Percentiles rank a stretch among this genome's conserved stretches.
Evolutionary conservation across 37 sponge, comb jelly and placozoan genomes (phyloP).

Genomic region (Spongia lamella): DNA sequence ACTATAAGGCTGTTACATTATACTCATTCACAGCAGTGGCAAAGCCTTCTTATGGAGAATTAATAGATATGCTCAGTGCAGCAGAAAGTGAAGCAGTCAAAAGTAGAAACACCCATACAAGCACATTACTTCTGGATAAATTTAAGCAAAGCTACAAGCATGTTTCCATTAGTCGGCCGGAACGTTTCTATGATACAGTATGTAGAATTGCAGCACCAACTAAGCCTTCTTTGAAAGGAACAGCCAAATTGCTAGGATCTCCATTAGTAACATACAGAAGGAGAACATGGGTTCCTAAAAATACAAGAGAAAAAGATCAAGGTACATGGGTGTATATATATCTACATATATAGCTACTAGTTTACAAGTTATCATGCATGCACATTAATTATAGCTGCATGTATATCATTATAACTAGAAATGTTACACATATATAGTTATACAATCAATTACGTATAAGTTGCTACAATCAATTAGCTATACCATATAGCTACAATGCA

Average conservation of each 20-base stretch:
- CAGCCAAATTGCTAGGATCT: constrained; percentile 2
- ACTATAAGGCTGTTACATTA: no score
- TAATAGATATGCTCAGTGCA: constrained; percentile 13
- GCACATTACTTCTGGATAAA: background rate
- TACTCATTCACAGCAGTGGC: no score
- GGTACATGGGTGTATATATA: no score
- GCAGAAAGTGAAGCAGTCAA: constrained; percentile 21
- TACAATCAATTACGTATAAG: no score
- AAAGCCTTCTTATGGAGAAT: constrained; percentile 24
- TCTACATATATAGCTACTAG: no score
- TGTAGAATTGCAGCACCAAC: constrained; percentile 28
- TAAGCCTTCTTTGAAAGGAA: background rate
- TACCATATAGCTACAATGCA: no score
- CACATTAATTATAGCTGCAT: no score
- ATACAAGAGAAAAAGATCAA: background rate
- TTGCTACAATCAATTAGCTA: no score
- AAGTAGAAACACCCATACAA: background rate
- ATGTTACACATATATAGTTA: no score
- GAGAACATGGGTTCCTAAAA: constrained; percentile 6
- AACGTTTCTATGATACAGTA: constrained; percentile 11
- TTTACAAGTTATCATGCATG: no score
- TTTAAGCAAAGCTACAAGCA: no score
- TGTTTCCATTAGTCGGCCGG: background rate
- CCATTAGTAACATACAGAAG: background rate
- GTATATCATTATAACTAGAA: no score